Evolutionary conservation across 1,140 invertebrate genomes (phyloP), one percentile per base, ranked within the genome.

Genomic region (Plectrocnemia conspersa): DNA sequence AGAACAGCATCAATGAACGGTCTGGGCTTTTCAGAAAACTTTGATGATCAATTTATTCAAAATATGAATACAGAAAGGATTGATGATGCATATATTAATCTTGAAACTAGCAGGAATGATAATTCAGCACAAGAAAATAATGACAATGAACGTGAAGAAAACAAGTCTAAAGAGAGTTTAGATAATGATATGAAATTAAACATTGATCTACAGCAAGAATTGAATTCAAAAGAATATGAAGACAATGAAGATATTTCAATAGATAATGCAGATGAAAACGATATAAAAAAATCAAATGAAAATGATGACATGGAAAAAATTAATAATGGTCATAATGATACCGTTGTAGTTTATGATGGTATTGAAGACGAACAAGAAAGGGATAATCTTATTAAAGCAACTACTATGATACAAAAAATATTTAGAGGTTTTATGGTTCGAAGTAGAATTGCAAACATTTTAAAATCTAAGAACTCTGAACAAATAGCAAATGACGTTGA

Each of bases 321-420:
- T 29, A 13, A 7, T 29, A 13, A 9, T 29, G 7, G 13, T 29
- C 7, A 29, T 9, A 29, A 9, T 29, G 27, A 29, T 9, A 29
- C n/a, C n/a, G 13, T 29, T 29, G 27, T 9, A 9, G 7, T 29
- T 29, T 13, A 29, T 13, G 27, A 7, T 9, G 27, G 13, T 9
- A 29, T 9, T 29, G 13, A 29, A 29, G 27, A 29, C n/a, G 40
- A 18, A 3, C 22, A 52, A 2, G 13, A 23, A 2, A 38, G 21
- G 10, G 23, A 56, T 21, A 15, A 45, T 9, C 27, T 56, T 52
- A 48, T 50, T 50, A 56, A 61, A 40, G 54, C 54, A 13, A 40
- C 52, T 1, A 52, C 55, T 10, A 18, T 57, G 13, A 61, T 61
- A n/a, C 59, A 61, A 50, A 61, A 52, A 50, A 22, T 61, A 5